Conservation (phyloP, 2,888 invertebrate genomes). For the Biston stratarius region DNA sequence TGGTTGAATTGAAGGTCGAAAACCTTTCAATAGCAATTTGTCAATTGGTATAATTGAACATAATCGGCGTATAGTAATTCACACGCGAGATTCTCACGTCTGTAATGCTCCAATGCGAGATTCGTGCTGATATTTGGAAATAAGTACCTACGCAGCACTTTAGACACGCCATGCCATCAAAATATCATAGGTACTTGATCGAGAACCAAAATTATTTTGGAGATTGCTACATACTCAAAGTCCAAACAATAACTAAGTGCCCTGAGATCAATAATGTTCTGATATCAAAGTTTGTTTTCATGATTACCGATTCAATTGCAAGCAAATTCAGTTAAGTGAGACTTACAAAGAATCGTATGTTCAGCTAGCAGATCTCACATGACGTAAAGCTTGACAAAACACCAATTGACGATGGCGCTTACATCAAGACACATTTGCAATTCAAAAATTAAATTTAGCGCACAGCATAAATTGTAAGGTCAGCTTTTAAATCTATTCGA, state of each 20-base stretch:
- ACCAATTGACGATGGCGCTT: constrained; percentile 17
- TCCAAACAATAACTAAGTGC: not conserved
- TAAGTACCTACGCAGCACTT: constrained; percentile 23
- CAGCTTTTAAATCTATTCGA: constrained; percentile 38
- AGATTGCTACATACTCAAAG: not conserved
- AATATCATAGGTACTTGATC: constrained; percentile 6
- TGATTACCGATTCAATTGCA: not conserved
- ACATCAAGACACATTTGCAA: constrained; percentile 23
- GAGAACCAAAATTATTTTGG: not conserved
- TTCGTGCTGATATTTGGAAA: constrained; percentile 46
- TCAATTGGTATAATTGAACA: constrained; percentile 64
- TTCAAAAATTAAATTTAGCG: constrained; percentile 32
- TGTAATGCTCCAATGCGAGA: constrained; percentile 37
- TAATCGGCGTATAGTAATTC: constrained; percentile 56
- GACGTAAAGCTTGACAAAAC: constrained; percentile 14
- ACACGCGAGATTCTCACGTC: constrained; percentile 63
- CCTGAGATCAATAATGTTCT: not conserved
- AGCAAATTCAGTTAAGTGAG: not conserved
- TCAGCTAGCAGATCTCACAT: constrained; percentile 4
- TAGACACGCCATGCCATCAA: constrained; percentile 17
- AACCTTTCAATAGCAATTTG: constrained; percentile 67
- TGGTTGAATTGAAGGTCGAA: constrained; percentile 60
- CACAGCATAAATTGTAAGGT: constrained; percentile 37
- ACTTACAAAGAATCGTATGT: not conserved
- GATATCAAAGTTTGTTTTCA: not conserved